Evolutionary conservation across 2,888 invertebrate species (phyloP).

Genomic region (Acrobasis repandana): DNA sequence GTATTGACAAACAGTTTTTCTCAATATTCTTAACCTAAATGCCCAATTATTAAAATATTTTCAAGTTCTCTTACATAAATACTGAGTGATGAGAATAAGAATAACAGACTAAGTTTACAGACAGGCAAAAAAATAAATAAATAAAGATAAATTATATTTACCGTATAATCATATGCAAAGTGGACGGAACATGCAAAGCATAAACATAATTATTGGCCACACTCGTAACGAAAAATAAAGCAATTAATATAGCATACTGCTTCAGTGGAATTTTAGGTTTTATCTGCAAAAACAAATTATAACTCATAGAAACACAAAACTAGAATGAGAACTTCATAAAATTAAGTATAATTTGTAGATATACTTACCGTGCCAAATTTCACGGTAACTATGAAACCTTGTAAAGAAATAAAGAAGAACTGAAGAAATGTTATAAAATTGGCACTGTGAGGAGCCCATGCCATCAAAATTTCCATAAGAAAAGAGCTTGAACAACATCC

Average conservation of each 20-base stretch:
- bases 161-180: constrained; percentile 79
- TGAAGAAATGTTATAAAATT: constrained; percentile 73
- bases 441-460: constrained; percentile 57
- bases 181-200: constrained; percentile 75
- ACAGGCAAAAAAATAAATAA: constrained; percentile 1
- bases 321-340: not conserved
- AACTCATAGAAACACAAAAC: constrained; percentile 26
- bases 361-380: constrained; percentile 59
- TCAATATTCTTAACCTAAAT: no score
- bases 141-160: constrained; percentile 38
- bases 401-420: constrained; percentile 64
- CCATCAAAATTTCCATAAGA: constrained; percentile 75
- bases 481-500: constrained; percentile 70
- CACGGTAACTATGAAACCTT: constrained; percentile 61
- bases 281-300: constrained; percentile 57
- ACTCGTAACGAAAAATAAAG: constrained; percentile 72
- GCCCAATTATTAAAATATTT: no score
- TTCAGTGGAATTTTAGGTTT: constrained; percentile 67
- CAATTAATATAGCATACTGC: constrained; percentile 65
- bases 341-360: not conserved
- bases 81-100: no score
- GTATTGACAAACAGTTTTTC: no score
- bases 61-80: no score
- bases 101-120: no score
- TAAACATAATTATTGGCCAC: constrained; percentile 78